Evolutionary conservation across 1,140 invertebrate genomes (phyloP), one percentile per base, ranked within the genome.

Genomic region (Dinothrombium tinctorium): DNA sequence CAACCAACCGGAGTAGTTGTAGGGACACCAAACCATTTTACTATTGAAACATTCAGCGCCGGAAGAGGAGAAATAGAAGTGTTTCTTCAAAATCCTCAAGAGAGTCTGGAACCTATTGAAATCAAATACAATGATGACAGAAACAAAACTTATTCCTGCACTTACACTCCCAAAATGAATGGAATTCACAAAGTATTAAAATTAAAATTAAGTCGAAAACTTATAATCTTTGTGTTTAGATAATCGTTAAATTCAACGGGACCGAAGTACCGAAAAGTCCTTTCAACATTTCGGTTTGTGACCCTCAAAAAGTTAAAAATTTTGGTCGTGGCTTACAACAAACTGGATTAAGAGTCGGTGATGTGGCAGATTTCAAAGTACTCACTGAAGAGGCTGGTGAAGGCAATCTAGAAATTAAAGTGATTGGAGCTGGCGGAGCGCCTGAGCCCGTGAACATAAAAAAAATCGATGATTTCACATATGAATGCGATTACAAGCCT

Each of bases 11-110:
- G 81, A 37, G 53, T 54, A 20, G 69, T 78, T 20, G 74, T 74
- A 26, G 73, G 71, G 37, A 74, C 74, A 8, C 75, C 77, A 29
- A 74, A 79, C 19, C 74, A 76, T 51, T 82, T 84, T 55, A 83
- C 77, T 2, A 72, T 87, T 1, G 83, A 89, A 62, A 84, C 80
- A 4, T 79, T 82, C 53, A 76, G 74, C 31, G 79, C 80, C 42
- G 79, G 81, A 31, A 74, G 78, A 58, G 78, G 80, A 46, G 61
- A 63, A 37, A 69, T 83, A 15, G 69, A 79, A 51, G 74, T 83
- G 7, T 59, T 63, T 11, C 69, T 84, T 2, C 65, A 76, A 46
- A 74, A 77, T 59, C 74, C 78, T 4, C 71, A 71, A 51, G 78
- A 76, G 37, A 60, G 67, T 45, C 61, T 65, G 44, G 65, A 57